Base-by-base conservation (phyloP, 2,797 vertebrate genomes). In the Myotis myotis region DNA sequence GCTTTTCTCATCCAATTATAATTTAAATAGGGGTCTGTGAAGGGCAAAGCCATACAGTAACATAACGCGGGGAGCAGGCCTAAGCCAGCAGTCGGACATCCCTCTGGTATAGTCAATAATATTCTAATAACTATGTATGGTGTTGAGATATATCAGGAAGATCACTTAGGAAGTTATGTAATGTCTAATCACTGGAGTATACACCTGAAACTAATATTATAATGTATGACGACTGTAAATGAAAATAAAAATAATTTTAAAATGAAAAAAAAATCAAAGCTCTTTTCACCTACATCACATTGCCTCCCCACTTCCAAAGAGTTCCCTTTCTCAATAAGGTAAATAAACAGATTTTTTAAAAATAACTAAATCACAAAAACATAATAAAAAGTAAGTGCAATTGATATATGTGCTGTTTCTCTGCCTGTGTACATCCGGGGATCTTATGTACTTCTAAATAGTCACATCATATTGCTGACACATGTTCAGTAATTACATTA, bases 341-440 rank as follows among this genome's bases (percentile, higher is more conserved):
- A 23, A n/a, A 57, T 9, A 41, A 41, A 76, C 6, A 36, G 11
- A 30, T 76, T 82, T 53, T 84, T 84, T 36, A 2, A 60, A 94
- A 89, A 78, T 60, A 76, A 70, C 33, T 60, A 84, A 91, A 70
- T 90, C 74, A 79, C 33, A 93, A 74, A 95, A 88, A 84, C 15
- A 23, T 51, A 71, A 76, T 57, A 83, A 79, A 89, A 17, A 83
- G 75, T 79, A 76, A 82, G 38, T 49, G 22, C n/a, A 23, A 38
- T 28, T 72, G 33, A 87, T 38, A 47, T 0, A n/a, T 2, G 25
- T 12, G 44, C 33, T 64, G 8, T 66, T 44, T 75, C 30, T 83
- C 55, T 82, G 51, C 30, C 28, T 33, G 30, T 44, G 22, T 44
- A 33, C 33, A 62, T 53, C 36, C 20, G 5, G 64, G 70, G 71